Base-by-base conservation (phyloP, 2,113 vertebrate species). In the Argyrosomus japonicus region DNA sequence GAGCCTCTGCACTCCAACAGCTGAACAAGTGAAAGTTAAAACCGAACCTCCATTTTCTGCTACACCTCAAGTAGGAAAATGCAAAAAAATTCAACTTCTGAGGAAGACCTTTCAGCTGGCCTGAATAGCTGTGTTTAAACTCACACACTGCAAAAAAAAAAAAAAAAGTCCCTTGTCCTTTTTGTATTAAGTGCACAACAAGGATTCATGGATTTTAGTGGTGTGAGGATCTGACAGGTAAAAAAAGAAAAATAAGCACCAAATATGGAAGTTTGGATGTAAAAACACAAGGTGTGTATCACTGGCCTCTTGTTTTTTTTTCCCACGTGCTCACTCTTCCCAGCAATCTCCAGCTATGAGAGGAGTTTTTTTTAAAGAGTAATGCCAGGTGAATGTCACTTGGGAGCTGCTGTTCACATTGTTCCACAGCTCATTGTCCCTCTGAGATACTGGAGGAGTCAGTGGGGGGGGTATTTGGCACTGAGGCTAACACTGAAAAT, bases 401-500 rank as follows among this genome's bases (percentile, higher is more conserved):
- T 57, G 32, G 76, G n/a, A 84, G 77, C 79, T 71, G 65, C 72
- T 27, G 67, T 36, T 70, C n/a, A 68, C 36, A 40, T 40, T 40
- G 77, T 12, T 89, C 82, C 80, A 40, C 47, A 69, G 75, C 77
- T 80, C 67, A 25, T 8, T 32, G 77, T 83, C 81, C 36, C 36
- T 76, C 48, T 48, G 75, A 67, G 73, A 62, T 17, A 25, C 77
- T 14, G 76, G 27, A 79, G 27, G 54, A 82, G 68, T 72, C 6
- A 2, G 21, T 32, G 71, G 70, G 43, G 72, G 43, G 72, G 43
- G 32, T 12, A 25, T 67, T 68, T 81, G 82, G 82, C 80, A 86
- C 83, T 4, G 2, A 12, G 56, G 88, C 95, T 95, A 99, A 96
- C 98, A 99, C 89, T 98, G 98, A 90, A 96, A 99, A 88, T 98